These are phyloP conservation scores for Cynopterus brachyotis DNA, from an alignment of 2,113 vertebrate species.

Conservation along the genomic window DNA sequence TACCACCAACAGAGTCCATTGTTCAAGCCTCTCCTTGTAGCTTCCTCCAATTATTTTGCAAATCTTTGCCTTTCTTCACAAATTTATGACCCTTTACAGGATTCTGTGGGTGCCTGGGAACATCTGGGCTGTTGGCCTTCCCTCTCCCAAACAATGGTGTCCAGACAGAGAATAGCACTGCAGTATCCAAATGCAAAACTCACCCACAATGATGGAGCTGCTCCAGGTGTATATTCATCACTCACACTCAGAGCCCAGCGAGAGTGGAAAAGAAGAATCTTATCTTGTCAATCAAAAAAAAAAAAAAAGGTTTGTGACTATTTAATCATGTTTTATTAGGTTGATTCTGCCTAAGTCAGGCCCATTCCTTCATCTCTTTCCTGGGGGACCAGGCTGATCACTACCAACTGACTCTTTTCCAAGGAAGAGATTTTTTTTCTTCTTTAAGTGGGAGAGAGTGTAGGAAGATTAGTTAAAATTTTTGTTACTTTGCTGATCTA, in stretches of 20 bases:
- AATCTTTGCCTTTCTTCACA: constrained; percentile 77
- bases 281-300: constrained; percentile 36
- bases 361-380: background rate
- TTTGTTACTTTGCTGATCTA: background rate
- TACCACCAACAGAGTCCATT: constrained; percentile 76
- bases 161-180: background rate
- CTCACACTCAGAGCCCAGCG: background rate
- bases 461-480: background rate
- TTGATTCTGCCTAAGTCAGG: constrained; percentile 33
- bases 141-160: background rate
- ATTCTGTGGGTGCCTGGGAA: constrained; percentile 79
- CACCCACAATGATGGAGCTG: constrained; percentile 45
- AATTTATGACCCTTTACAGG: constrained; percentile 77
- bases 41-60: constrained; percentile 78
- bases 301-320: background rate
- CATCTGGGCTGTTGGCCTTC: constrained; percentile 75
- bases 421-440: background rate
- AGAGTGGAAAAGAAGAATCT: background rate
- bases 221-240: constrained; percentile 59
- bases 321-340: constrained; percentile 55
- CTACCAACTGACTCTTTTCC: constrained; percentile 41
- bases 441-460: background rate
- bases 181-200: background rate
- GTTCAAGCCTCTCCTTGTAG: constrained; percentile 60
- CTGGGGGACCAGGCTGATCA: background rate